Conservation (phyloP, 2,113 vertebrate genomes). For the Anoplopoma fimbria region DNA sequence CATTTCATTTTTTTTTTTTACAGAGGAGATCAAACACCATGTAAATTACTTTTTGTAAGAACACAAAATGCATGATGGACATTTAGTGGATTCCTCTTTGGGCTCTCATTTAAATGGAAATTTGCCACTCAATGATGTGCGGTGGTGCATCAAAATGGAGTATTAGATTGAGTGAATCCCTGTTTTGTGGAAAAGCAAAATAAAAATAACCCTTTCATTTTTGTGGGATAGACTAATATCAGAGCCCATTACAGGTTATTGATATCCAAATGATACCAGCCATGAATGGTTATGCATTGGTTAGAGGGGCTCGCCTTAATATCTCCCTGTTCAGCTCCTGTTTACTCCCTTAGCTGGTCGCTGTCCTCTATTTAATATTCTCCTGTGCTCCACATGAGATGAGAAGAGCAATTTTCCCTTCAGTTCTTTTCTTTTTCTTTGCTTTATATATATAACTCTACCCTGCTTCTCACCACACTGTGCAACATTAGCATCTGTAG, state of each 20-base stretch:
- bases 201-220: slow-evolving; percentile 29
- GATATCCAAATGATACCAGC: slow-evolving; percentile 60
- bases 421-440: slow-evolving; percentile 20
- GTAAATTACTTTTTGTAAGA: slow-evolving; percentile 66
- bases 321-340: slow-evolving; percentile 46
- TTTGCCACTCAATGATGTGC: slow-evolving; percentile 73
- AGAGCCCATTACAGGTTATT: slow-evolving; percentile 54
- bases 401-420: slow-evolving; percentile 23
- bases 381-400: slow-evolving; percentile 25
- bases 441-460: neutral
- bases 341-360: slow-evolving; percentile 42
- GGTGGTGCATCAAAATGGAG: slow-evolving; percentile 72
- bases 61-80: slow-evolving; percentile 64
- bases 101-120: slow-evolving; percentile 82
- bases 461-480: neutral
- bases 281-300: slow-evolving; percentile 46
- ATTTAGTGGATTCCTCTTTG: slow-evolving; percentile 69
- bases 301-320: slow-evolving; percentile 43
- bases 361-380: slow-evolving; percentile 45
- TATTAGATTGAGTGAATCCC: slow-evolving; percentile 75
- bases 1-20: slow-evolving; percentile 69
- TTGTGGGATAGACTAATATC: slow-evolving; percentile 42
- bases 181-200: slow-evolving; percentile 40
- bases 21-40: slow-evolving; percentile 68
- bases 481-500: neutral